Conservation (phyloP, 2,113 vertebrate species). For the Limanda limanda region DNA sequence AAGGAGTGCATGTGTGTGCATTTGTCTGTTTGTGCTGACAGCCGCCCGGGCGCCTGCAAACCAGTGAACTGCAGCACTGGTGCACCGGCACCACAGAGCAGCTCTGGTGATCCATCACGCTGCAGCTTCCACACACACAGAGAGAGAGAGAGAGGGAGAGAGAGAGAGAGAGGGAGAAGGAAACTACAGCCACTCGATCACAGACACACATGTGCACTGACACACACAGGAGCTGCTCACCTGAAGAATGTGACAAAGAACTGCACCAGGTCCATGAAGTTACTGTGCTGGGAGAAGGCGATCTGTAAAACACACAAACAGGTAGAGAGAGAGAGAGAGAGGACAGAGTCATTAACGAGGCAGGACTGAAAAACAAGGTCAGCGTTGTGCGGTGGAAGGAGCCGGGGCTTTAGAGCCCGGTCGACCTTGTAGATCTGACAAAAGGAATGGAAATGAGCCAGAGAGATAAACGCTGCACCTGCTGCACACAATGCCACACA, state of each 20-base stretch:
- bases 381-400: constrained; percentile 29
- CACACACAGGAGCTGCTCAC: constrained; percentile 74
- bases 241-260: constrained; percentile 99
- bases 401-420: not conserved
- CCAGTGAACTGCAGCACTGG: constrained; percentile 7
- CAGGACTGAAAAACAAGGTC: constrained; percentile 30
- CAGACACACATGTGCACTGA: not conserved
- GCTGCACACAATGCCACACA: not conserved
- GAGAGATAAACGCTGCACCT: not conserved
- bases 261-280: constrained; percentile 99
- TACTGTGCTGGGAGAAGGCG: constrained; percentile 99
- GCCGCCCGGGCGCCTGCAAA: constrained; percentile 21
- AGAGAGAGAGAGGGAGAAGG: not conserved
- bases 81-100: constrained; percentile 6
- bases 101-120: constrained; percentile 47
- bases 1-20: not conserved
- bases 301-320: constrained; percentile 84
- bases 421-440: constrained; percentile 45
- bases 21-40: constrained; percentile 3
- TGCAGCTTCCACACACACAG: not conserved
- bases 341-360: constrained; percentile 13
- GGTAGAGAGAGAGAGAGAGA: constrained; percentile 26
- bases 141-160: not conserved
- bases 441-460: not conserved
- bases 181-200: constrained; percentile 1